Conservation (phyloP, 2,888 invertebrate genomes). For the Amitus sp. region DNA sequence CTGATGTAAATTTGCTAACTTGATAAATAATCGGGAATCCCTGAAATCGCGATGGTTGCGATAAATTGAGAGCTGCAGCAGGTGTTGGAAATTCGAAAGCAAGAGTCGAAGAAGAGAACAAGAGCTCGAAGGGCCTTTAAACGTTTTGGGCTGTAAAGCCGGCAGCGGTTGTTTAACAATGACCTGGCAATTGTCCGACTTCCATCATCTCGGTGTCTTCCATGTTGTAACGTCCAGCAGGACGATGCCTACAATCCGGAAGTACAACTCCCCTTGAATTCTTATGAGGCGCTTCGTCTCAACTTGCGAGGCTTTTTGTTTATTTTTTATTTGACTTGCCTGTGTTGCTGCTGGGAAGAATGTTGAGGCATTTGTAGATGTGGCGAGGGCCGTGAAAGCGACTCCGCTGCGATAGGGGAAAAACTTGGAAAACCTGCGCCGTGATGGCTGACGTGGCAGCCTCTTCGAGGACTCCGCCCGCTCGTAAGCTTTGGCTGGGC, state of each 20-base stretch:
- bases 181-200: constrained; percentile 52
- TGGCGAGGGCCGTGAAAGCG: constrained; percentile 47
- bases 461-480: constrained; percentile 87
- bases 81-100: too few species aligned
- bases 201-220: constrained; percentile 62
- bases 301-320: constrained; percentile 12
- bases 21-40: too few species aligned
- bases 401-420: constrained; percentile 52
- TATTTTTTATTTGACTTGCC: constrained; percentile 43
- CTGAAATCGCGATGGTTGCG: too few species aligned
- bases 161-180: constrained; percentile 44
- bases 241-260: constrained; percentile 50
- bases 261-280: constrained; percentile 26
- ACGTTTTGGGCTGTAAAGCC: too few species aligned
- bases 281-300: constrained; percentile 9
- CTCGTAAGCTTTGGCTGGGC: constrained; percentile 79
- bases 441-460: constrained; percentile 49
- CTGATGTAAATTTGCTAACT: too few species aligned
- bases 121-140: too few species aligned
- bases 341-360: constrained; percentile 46
- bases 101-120: too few species aligned
- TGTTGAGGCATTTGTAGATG: constrained; percentile 45
- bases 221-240: constrained; percentile 51
- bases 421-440: constrained; percentile 51
- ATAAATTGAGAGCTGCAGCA: too few species aligned